Conservation (phyloP, 2,888 invertebrate species). For the Chrysolina oricalcia region DNA sequence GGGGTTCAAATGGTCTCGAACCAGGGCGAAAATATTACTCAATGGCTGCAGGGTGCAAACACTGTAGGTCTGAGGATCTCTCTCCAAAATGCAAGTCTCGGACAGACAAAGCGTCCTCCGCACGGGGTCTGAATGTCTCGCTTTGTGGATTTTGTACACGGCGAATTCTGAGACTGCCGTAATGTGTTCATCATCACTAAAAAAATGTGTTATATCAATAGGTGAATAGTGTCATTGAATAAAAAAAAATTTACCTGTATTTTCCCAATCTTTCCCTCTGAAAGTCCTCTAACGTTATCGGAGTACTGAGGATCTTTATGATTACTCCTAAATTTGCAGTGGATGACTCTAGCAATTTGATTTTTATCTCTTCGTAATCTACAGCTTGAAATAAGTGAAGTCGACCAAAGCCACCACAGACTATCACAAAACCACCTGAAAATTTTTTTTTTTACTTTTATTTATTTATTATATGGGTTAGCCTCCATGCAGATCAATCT, state of each 20-base stretch:
- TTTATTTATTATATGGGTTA: too few relatives aligned
- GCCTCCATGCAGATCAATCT: too few relatives aligned
- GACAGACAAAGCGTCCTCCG: slow-evolving; percentile 93
- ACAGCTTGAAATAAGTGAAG: slow-evolving; percentile 92
- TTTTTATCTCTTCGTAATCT: slow-evolving; percentile 90
- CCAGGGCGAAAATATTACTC: slow-evolving; percentile 90
- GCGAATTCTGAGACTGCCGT: slow-evolving; percentile 97
- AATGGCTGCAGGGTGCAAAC: slow-evolving; percentile 90
- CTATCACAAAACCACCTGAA: slow-evolving; percentile 88
- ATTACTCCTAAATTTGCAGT: slow-evolving; percentile 85
- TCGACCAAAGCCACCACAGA: slow-evolving; percentile 92
- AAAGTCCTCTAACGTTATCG: slow-evolving; percentile 90
- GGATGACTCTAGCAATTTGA: slow-evolving; percentile 89
- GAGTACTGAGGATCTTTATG: slow-evolving; percentile 85
- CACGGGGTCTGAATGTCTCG: slow-evolving; percentile 88
- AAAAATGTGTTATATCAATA: neutral
- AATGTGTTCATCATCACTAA: slow-evolving; percentile 93
- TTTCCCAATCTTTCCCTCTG: slow-evolving; percentile 92
- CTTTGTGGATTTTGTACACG: slow-evolving; percentile 91
- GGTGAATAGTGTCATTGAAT: neutral
- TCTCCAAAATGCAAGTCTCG: slow-evolving; percentile 95
- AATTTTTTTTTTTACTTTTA: neutral
- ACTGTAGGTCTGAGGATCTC: slow-evolving; percentile 97
- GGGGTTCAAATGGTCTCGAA: slow-evolving; percentile 91
- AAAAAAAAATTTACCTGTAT: slow-evolving; percentile 78